A percentile compares a stretch with the other conserved stretches of the same genome.
These are phyloP conservation scores for Neostethus bicornis DNA, from an alignment of 2,797 vertebrate species.

Conservation along the genomic window DNA sequence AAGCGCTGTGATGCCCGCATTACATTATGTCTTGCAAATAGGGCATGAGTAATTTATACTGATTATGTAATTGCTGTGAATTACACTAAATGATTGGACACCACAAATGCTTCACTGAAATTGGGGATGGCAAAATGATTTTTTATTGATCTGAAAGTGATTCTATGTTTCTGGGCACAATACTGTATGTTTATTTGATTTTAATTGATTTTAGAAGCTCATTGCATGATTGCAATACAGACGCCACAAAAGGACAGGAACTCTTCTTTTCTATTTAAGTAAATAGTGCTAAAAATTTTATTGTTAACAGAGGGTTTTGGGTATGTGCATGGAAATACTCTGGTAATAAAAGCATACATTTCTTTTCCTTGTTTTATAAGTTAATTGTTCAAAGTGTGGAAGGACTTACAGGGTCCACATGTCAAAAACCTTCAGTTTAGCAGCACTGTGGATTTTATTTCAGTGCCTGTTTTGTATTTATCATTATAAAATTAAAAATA, in stretches of 20 bases:
- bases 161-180: constrained; percentile 16
- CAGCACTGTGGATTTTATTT: background rate
- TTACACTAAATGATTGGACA: constrained; percentile 45
- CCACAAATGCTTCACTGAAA: constrained; percentile 30
- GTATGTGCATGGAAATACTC: background rate
- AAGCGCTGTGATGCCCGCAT: constrained; percentile 4
- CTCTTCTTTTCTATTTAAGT: constrained; percentile 1
- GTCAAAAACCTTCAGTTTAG: background rate
- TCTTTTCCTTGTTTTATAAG: background rate
- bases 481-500: too few relatives aligned
- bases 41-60: constrained; percentile 44
- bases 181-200: constrained; percentile 20
- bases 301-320: background rate
- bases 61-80: constrained; percentile 45
- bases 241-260: constrained; percentile 12
- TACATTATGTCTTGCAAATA: constrained; percentile 17
- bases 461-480: background rate
- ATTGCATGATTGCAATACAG: constrained; percentile 17
- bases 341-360: constrained; percentile 4
- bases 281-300: constrained; percentile 14
- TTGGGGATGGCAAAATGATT: constrained; percentile 46
- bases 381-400: background rate
- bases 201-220: constrained; percentile 16
- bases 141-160: constrained; percentile 26
- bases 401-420: background rate